phyloP scores from a whole-genome alignment of 1,140 invertebrate species.

The Pygmarrhopalites habei region DNA sequence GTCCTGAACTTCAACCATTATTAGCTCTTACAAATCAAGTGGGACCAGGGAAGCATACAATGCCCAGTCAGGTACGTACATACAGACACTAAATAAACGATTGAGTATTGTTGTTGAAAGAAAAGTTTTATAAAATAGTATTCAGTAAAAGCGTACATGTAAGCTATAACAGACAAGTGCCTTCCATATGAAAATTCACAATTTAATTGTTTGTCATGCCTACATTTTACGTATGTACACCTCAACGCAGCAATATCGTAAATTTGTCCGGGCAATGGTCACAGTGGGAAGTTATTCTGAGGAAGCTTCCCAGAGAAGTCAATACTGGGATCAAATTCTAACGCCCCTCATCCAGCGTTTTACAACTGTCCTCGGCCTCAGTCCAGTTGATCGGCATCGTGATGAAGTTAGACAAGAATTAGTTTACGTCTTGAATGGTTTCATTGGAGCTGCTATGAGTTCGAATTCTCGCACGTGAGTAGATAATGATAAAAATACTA shows the following conservation, averaged over 20 bases:
- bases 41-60: slow-evolving; percentile 30
- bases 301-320: slow-evolving; percentile 41
- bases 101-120: too few species aligned
- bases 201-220: too few species aligned
- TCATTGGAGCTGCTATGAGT: slow-evolving; percentile 27
- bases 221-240: too few species aligned
- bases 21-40: slow-evolving; percentile 29
- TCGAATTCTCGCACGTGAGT: slow-evolving; percentile 49
- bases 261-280: slow-evolving; percentile 45
- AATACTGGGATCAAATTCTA: slow-evolving; percentile 53
- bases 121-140: too few species aligned
- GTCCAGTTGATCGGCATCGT: slow-evolving; percentile 43
- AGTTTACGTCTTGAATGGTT: slow-evolving; percentile 28
- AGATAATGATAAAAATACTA: too few species aligned
- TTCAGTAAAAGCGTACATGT: too few species aligned
- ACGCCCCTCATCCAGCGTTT: slow-evolving; percentile 55
- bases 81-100: too few species aligned
- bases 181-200: too few species aligned
- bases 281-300: slow-evolving; percentile 46
- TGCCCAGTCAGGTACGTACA: too few species aligned
- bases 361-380: slow-evolving; percentile 45
- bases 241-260: slow-evolving; percentile 22
- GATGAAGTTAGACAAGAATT: slow-evolving; percentile 52
- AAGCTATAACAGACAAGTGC: too few species aligned
- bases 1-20: slow-evolving; percentile 25